Conservation (phyloP, 2,113 vertebrate genomes). For the Trematocara marginatum region DNA sequence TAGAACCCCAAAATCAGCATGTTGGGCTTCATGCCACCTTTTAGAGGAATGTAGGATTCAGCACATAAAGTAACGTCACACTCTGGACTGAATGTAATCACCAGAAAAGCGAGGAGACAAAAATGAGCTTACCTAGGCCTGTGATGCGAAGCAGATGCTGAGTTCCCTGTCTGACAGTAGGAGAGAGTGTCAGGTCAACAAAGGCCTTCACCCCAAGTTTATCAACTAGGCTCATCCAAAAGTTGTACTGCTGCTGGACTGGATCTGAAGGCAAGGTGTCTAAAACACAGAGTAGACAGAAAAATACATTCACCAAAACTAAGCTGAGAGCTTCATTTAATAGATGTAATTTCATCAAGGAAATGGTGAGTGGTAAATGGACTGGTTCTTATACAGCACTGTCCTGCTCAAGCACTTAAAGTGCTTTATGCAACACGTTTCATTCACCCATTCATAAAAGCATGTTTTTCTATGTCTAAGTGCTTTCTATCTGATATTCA, state of each 20-base stretch:
- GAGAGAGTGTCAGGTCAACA: slow-evolving; percentile 83
- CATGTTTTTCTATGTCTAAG: neutral
- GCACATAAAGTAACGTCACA: neutral
- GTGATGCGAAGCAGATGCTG: slow-evolving; percentile 87
- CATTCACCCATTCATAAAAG: neutral
- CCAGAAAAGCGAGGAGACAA: neutral
- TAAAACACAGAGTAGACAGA: slow-evolving; percentile 10
- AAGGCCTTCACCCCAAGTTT: slow-evolving; percentile 87
- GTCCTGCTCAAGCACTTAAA: neutral
- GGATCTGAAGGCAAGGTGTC: slow-evolving; percentile 81
- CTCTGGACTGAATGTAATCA: neutral
- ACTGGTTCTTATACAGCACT: neutral
- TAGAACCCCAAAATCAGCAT: slow-evolving; percentile 86
- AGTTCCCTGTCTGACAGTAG: slow-evolving; percentile 81
- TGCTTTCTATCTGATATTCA: neutral
- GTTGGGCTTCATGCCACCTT: slow-evolving; percentile 94
- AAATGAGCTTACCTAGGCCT: slow-evolving; percentile 74
- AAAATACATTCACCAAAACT: neutral
- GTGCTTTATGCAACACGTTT: neutral
- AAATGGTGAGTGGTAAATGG: neutral
- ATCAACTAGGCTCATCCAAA: slow-evolving; percentile 86
- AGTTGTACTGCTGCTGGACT: slow-evolving; percentile 84
- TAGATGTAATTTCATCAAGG: neutral
- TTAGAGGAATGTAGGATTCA: neutral
- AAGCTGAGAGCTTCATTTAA: neutral